Evolutionary conservation across 2,797 vertebrate species (phyloP), one percentile per base, ranked within the genome.

Genomic region (Mastacembelus armatus): DNA sequence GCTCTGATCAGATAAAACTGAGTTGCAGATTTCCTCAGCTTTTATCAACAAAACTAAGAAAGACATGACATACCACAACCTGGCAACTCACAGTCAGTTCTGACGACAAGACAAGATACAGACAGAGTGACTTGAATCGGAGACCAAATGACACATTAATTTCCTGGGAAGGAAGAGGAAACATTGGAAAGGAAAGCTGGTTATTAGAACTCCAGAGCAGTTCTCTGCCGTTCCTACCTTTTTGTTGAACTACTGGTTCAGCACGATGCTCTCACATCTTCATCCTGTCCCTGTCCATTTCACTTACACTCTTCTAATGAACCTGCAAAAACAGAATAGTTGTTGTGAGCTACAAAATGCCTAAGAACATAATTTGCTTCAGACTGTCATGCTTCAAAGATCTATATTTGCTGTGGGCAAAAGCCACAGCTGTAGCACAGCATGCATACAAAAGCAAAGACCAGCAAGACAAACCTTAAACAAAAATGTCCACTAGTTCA

Each of bases 311-410:
- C 22, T 12, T 49, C 18, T n/a, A 10, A 55, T 14, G 21, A 60
- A 57, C 61, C 65, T 66, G 48, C 27, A 27, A 61, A 65, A 59
- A 70, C 16, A 49, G 27, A 74, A 7, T 1, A 56, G 43, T 55
- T 21, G 22, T 14, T 38, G 8, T 47, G 7, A 44, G 16, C 10
- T 29, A 14, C 14, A 43, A 15, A 26, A 21, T 43, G 19, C 32
- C 19, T 22, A 8, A 8, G 10, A 45, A 51, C 39, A 21, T 50
- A 27, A 42, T 22, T 52, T 66, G 1, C 30, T 30, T 18, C 4
- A 12, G 32, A 19, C 12, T 24, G 6, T 18, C 18, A 4, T 19
- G 30, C 24, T 39, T 22, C 15, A 36, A 12, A 57, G 35, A 48
- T 26, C 5, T 33, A 24, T 35, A 8, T 26, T 14, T 33, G 10